phyloP scores from a whole-genome alignment of 2,797 vertebrate species.

The Prunella strophiata region DNA sequence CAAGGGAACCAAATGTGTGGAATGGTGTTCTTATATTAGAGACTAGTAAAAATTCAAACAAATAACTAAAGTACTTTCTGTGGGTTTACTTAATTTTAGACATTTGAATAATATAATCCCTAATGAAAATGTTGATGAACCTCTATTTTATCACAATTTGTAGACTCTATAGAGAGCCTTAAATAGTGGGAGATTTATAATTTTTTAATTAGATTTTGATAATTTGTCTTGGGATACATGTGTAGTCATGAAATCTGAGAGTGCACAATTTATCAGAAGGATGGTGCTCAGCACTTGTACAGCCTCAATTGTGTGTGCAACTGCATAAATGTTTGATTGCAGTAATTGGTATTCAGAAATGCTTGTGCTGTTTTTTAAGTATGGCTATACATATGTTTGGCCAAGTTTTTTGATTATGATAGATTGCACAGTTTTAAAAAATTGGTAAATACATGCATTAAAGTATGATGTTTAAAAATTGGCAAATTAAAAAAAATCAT shows the following conservation, averaged over 20 bases:
- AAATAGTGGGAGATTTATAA: neutral
- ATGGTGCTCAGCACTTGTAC: neutral
- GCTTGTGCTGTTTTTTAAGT: neutral
- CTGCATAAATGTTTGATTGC: neutral
- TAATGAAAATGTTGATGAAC: neutral
- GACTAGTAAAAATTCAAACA: conserved; percentile 18
- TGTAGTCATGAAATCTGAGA: neutral
- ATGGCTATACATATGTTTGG: neutral
- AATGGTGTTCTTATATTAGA: neutral
- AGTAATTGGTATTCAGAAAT: neutral
- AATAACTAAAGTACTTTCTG: neutral
- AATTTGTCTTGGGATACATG: neutral
- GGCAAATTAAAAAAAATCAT: neutral
- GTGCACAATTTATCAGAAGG: neutral
- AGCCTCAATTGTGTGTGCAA: neutral
- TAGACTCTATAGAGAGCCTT: neutral
- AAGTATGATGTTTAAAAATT: neutral
- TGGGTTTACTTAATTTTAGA: conserved; percentile 11
- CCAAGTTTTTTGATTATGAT: neutral
- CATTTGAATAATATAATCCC: neutral
- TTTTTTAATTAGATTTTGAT: conserved; percentile 11
- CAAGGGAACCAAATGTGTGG: neutral
- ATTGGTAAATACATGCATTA: neutral
- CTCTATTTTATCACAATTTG: neutral
- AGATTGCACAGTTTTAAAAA: neutral